Evolutionary conservation across 2,888 invertebrate species (phyloP).

Genomic region (Euzetes globulus): DNA sequence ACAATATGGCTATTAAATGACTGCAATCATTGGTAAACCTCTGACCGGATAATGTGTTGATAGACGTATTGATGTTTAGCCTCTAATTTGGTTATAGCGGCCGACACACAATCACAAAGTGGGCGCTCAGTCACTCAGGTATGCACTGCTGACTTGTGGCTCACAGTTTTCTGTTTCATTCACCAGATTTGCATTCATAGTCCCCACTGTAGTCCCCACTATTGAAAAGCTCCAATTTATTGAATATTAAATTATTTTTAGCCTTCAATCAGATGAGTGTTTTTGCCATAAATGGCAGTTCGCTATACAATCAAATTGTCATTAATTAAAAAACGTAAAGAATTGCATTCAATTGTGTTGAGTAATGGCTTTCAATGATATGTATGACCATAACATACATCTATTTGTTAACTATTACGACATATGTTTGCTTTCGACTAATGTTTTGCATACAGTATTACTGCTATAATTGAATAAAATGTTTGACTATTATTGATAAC

Average conservation of each 20-base stretch:
- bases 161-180: background rate
- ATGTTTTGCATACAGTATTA: constrained; percentile 20
- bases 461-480: background rate
- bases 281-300: constrained; percentile 1
- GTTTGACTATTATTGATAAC: background rate
- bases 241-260: background rate
- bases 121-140: background rate
- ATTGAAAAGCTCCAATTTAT: background rate
- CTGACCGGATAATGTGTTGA: constrained; percentile 20
- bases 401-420: constrained; percentile 22
- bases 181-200: background rate
- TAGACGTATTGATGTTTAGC: constrained; percentile 13
- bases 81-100: constrained; percentile 18
- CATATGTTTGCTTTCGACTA: constrained; percentile 22
- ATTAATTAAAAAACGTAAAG: constrained; percentile 14
- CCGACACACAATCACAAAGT: constrained; percentile 24
- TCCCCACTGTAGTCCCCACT: no score
- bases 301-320: constrained; percentile 17
- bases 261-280: background rate
- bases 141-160: background rate
- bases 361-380: background rate
- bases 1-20: constrained; percentile 10
- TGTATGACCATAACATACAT: background rate
- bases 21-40: background rate
- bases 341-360: background rate